phyloP scores from a whole-genome alignment of 2,888 invertebrate genomes.

The Mechanitis messenoides region DNA sequence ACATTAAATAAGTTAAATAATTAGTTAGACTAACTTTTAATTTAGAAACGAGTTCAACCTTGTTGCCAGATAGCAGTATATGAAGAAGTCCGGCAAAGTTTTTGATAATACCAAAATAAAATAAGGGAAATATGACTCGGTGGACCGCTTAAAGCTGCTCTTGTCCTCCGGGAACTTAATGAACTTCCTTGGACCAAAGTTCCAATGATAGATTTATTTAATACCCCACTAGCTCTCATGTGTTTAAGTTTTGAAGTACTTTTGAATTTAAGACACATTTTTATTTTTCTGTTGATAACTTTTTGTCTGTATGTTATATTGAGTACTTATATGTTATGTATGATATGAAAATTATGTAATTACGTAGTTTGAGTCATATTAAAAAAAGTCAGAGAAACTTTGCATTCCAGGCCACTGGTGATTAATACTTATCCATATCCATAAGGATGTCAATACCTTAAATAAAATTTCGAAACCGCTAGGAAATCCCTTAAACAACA shows the following conservation, averaged over 20 bases:
- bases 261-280: neutral
- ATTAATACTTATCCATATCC: slow-evolving; percentile 25
- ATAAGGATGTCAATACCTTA: slow-evolving; percentile 30
- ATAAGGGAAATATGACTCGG: slow-evolving; percentile 18
- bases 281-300: neutral
- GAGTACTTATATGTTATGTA: slow-evolving; percentile 1
- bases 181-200: slow-evolving; percentile 20
- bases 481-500: slow-evolving; percentile 25
- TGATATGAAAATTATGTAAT: slow-evolving; percentile 9
- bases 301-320: neutral
- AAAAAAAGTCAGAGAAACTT: slow-evolving; percentile 6
- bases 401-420: slow-evolving; percentile 5
- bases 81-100: slow-evolving; percentile 20
- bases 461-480: slow-evolving; percentile 22
- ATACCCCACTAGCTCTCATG: neutral
- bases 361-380: slow-evolving; percentile 14
- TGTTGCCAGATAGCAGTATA: slow-evolving; percentile 15
- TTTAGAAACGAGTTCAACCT: slow-evolving; percentile 1
- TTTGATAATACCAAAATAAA: slow-evolving; percentile 26
- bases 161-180: slow-evolving; percentile 11
- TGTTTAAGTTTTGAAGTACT: neutral
- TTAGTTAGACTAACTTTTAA: neutral
- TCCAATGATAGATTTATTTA: slow-evolving; percentile 14
- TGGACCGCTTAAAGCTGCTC: slow-evolving; percentile 19
- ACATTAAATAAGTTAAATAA: slow-evolving; percentile 1